A percentile compares a stretch with the other conserved stretches of the same genome.
phyloP scores from a whole-genome alignment of 2,888 invertebrate species.

The Euzetes globulus region DNA sequence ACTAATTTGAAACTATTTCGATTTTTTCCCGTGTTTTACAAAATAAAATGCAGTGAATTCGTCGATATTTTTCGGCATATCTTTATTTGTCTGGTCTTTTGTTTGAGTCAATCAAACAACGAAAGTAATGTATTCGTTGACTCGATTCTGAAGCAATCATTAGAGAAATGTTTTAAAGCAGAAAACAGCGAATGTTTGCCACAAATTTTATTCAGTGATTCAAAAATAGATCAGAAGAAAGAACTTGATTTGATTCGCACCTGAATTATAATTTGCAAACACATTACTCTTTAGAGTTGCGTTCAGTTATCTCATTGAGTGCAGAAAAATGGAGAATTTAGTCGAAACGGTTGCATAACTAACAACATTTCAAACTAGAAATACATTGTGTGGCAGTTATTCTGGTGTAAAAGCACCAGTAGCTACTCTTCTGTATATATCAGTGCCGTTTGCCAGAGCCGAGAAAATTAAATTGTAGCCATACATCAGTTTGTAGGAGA shows the following conservation, averaged over 20 bases:
- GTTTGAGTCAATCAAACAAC: neutral
- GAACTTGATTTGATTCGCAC: neutral
- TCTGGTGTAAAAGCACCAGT: too few species aligned
- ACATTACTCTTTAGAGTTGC: neutral
- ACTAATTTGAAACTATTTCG: neutral
- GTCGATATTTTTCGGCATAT: too few species aligned
- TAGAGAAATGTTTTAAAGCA: neutral
- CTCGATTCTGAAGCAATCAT: neutral
- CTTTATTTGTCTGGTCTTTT: neutral
- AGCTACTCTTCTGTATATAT: neutral
- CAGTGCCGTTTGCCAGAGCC: neutral
- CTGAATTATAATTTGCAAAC: neutral
- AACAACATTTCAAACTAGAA: neutral
- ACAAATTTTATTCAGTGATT: neutral
- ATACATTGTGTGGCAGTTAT: neutral
- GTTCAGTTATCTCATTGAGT: neutral
- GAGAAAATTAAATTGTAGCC: neutral
- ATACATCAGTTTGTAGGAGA: constrained; percentile 14
- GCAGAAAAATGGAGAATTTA: neutral
- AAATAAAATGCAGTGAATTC: too few species aligned
- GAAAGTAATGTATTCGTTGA: neutral
- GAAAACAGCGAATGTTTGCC: neutral
- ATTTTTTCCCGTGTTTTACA: neutral
- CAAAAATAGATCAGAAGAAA: neutral
- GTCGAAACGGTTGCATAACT: neutral